Conservation (phyloP, 1,140 invertebrate species). For the Protaetia brevitarsis region DNA sequence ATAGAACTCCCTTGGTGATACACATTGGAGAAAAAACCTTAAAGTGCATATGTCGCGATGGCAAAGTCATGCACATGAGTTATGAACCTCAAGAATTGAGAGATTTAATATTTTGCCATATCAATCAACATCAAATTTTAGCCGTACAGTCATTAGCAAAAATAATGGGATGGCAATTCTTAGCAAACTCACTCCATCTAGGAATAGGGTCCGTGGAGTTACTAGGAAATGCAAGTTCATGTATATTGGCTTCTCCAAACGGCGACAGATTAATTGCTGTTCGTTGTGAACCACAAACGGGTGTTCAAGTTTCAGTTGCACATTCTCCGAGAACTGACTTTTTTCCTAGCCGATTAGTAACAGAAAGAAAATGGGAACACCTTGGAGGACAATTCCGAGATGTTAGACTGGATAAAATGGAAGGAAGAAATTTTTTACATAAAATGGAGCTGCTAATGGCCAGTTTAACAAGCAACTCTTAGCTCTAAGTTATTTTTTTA, state of each 20-base stretch:
- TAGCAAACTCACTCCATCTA: conserved; percentile 81
- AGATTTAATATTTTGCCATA: conserved; percentile 92
- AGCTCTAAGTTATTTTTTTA: conserved; percentile 28
- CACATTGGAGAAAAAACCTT: conserved; percentile 92
- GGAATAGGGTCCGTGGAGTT: conserved; percentile 82
- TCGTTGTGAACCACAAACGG: conserved; percentile 75
- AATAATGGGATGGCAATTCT: conserved; percentile 90
- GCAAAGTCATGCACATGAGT: conserved; percentile 85
- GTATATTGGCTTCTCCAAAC: conserved; percentile 82
- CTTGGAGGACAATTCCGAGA: conserved; percentile 86
- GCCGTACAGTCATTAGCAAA: conserved; percentile 84
- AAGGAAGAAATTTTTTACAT: conserved; percentile 94
- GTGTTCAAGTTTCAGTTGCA: conserved; percentile 70
- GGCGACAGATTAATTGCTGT: conserved; percentile 81
- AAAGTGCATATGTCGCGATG: conserved; percentile 86
- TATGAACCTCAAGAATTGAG: conserved; percentile 92
- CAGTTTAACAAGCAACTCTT: conserved; percentile 66
- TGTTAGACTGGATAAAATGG: conserved; percentile 90
- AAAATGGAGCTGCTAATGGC: conserved; percentile 97
- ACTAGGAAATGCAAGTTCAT: conserved; percentile 83
- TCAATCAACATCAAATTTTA: conserved; percentile 89
- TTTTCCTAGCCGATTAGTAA: conserved; percentile 79
- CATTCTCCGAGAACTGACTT: conserved; percentile 84
- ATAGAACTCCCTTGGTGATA: conserved; percentile 80
- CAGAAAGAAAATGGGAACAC: conserved; percentile 88